These are phyloP conservation scores for Crax fasciolata DNA, from an alignment of 2,797 vertebrate genomes.

Conservation along the genomic window DNA sequence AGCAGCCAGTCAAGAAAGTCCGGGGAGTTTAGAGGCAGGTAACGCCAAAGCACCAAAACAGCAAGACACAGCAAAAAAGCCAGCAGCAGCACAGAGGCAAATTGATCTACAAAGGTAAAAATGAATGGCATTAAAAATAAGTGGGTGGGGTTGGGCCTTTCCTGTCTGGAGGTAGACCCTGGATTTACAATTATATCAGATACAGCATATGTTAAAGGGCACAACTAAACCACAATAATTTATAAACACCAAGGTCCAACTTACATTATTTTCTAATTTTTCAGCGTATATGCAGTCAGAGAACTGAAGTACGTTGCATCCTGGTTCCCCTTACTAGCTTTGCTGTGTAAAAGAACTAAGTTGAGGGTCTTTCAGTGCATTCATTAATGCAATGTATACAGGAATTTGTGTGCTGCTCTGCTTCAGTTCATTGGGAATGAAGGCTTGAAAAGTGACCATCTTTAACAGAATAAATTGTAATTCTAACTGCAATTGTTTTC, in stretches of 20 bases:
- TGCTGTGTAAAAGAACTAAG: background rate
- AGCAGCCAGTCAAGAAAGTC: constrained; percentile 85
- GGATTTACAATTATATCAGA: background rate
- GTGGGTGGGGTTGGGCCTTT: background rate
- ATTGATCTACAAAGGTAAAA: constrained; percentile 97
- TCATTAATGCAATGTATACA: background rate
- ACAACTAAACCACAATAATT: background rate
- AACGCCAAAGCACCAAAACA: constrained; percentile 97
- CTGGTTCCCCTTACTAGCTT: background rate
- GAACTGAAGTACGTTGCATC: background rate
- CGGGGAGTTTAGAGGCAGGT: constrained; percentile 87
- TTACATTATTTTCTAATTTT: background rate
- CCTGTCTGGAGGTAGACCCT: background rate
- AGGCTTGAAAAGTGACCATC: background rate
- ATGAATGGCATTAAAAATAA: background rate
- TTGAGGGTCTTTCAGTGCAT: background rate
- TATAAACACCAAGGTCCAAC: background rate
- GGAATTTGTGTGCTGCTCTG: background rate
- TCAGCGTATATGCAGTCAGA: background rate
- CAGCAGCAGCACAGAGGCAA: constrained; percentile 92
- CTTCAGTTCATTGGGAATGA: background rate
- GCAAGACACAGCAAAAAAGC: constrained; percentile 90
- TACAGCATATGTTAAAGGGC: background rate
- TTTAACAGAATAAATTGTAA: background rate
- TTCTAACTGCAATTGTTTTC: background rate